phyloP scores from a whole-genome alignment of 2,888 invertebrate species.

The Beris morrisii region DNA sequence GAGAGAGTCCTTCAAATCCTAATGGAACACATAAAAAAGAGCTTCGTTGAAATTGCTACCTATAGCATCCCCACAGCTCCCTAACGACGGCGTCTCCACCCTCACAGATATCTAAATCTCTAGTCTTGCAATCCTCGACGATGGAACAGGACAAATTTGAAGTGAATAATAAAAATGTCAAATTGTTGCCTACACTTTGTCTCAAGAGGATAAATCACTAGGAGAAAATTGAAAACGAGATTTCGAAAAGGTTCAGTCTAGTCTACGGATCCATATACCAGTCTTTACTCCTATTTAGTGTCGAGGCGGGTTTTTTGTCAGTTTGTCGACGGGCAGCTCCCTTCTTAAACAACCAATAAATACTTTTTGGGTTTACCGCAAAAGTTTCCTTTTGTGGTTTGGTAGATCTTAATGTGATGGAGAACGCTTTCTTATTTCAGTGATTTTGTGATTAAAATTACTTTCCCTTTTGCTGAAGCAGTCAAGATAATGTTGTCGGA shows the following conservation, averaged over 20 bases:
- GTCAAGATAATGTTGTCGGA: no score
- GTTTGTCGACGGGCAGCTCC: not conserved
- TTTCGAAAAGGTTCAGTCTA: slow-evolving; percentile 34
- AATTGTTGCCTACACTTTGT: slow-evolving; percentile 33
- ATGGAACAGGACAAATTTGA: slow-evolving; percentile 34
- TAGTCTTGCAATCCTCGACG: not conserved
- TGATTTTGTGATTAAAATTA: slow-evolving; percentile 13
- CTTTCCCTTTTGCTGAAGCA: not conserved
- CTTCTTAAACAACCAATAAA: slow-evolving; percentile 6
- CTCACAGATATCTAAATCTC: no score
- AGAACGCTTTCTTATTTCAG: not conserved
- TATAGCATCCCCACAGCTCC: no score
- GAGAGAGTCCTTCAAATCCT: no score
- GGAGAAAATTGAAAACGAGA: slow-evolving; percentile 37
- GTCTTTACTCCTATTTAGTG: slow-evolving; percentile 17
- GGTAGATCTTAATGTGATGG: not conserved
- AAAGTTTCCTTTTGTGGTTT: not conserved
- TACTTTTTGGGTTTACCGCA: slow-evolving; percentile 3
- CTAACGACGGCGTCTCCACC: no score
- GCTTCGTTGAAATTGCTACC: no score
- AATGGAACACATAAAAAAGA: no score
- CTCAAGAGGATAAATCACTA: slow-evolving; percentile 30
- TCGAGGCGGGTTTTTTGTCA: no score
- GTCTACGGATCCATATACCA: not conserved
- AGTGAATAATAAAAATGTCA: slow-evolving; percentile 37